A percentile compares a stretch with the other conserved stretches of the same genome.
Conservation (phyloP, 2,888 invertebrate species). For the Cephus sareptanus region DNA sequence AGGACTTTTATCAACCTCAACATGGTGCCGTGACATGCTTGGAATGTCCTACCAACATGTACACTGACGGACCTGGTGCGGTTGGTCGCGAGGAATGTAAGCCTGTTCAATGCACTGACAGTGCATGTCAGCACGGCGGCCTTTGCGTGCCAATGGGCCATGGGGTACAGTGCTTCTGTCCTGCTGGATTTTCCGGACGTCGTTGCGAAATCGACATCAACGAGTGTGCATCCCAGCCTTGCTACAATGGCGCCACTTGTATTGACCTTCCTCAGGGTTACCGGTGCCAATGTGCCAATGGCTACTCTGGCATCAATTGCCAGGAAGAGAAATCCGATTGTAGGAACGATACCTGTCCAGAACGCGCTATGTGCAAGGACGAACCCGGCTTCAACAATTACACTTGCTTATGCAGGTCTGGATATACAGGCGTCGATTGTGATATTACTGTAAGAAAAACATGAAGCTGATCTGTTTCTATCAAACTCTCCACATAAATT, state of each 20-base stretch:
- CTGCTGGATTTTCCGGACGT: conserved; percentile 93
- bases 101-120: conserved; percentile 87
- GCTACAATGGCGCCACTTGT: conserved; percentile 93
- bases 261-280: conserved; percentile 93
- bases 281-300: conserved; percentile 86
- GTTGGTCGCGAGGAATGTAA: conserved; percentile 88
- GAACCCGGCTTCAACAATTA: conserved; percentile 89
- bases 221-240: conserved; percentile 94
- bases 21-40: conserved; percentile 87
- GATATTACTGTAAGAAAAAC: conserved; percentile 79
- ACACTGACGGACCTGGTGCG: conserved; percentile 84
- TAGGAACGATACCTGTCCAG: conserved; percentile 89
- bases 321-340: conserved; percentile 94
- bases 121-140: conserved; percentile 91
- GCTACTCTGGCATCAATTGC: conserved; percentile 93
- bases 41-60: conserved; percentile 92
- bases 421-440: conserved; percentile 93
- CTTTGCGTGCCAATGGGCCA: conserved; percentile 91
- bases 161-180: conserved; percentile 91
- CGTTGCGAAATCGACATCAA: conserved; percentile 95
- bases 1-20: conserved; percentile 90
- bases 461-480: conserved; percentile 1
- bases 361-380: conserved; percentile 97
- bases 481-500: not conserved
- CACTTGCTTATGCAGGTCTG: conserved; percentile 93